Base-by-base conservation (phyloP, 2,797 vertebrate genomes). In the Odontamblyopus rebecca region DNA sequence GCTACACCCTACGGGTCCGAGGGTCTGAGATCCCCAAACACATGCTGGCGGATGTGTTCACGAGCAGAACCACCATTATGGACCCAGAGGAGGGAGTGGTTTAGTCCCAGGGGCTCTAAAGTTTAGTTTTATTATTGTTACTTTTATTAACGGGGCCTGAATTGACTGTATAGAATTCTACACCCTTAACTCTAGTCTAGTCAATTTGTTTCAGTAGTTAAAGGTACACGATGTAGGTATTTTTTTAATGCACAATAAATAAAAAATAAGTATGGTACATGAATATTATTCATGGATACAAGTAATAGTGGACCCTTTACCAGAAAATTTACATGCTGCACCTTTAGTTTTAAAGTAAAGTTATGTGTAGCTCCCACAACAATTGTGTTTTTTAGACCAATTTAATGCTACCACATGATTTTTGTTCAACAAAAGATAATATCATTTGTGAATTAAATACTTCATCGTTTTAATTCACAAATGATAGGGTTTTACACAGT, bases 11-110 rank as follows among this genome's bases (percentile, higher is more conserved):
- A 35, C 95, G 92, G 23, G 98, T 99, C 53, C 94, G 97, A 4
- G 97, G 98, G 41, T 99, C 97, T 0, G 98, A 99, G 89, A 98
- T 99, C 82, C 98, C 98, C 54, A 97, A 96, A 80, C 97, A 99
- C 87, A 98, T 99, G 97, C 70, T 99, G 83, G 98, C 97, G 2
- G 97, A 98, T 69, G 95, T 99, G 71, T 98, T 99, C 89, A 94
- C 95, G 70, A 95, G 93, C 71, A 94, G 96, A 87, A 90, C 93
- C 0, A 85, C 96, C n/a, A 85, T 95, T 77, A 93, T 96, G 44
- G 97, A 99, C 80, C 91, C 94, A 1, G 97, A 98, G 59, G 97
- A 98, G n/a, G 93, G 94, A 0, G 92, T 96, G 70, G 93, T 94
- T 51, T 98, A 94, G 92, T 6, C 44, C 56, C 29, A 13, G 48